Base-by-base conservation (phyloP, 2,113 vertebrate genomes). In the Pseudopodoces humilis region DNA sequence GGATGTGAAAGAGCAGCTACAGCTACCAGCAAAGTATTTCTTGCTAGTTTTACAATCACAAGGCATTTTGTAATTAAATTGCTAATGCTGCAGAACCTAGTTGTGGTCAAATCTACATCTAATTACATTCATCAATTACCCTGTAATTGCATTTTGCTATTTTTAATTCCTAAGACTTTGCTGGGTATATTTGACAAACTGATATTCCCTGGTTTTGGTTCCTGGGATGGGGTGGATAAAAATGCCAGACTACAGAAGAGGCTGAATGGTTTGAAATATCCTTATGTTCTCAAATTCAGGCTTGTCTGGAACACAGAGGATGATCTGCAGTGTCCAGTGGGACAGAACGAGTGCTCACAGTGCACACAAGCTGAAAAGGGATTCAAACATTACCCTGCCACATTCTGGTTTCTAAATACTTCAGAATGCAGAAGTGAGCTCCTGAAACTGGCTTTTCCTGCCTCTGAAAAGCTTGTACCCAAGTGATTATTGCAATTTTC, bases 41-140 rank as follows among this genome's bases (percentile, higher is more conserved):
- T 87, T 74, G 65, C 64, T 49, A 74, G 35, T 46, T 69, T 64
- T 76, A 81, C 53, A 52, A 53, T 67, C 50, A 71, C 52, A 70
- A 65, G 84, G 58, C 56, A 70, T 79, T 86, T 68, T 89, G 68
- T 69, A 92, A 94, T 88, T 88, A 74, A 87, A 87, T 21, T 71
- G 82, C 67, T 89, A 85, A 90, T 72, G 75, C 78, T 92, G 92
- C 88, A 80, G 92, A 95, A 92, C 69, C 67, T 52, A 60, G 39
- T 83, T 86, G 93, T 88, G 94, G 91, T 95, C 83, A 88, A 90
- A 86, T 81, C 79, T 19, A 78, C 67, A 53, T 43, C 52, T 83
- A 97, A 97, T 95, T 92, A 87, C 74, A 86, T 94, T 88, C 78
- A 95, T 95, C 90, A 76, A 94, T 93, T 89, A 97, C 77, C 60